phyloP scores from a whole-genome alignment of 2,113 vertebrate species.

The Turnix velox region DNA sequence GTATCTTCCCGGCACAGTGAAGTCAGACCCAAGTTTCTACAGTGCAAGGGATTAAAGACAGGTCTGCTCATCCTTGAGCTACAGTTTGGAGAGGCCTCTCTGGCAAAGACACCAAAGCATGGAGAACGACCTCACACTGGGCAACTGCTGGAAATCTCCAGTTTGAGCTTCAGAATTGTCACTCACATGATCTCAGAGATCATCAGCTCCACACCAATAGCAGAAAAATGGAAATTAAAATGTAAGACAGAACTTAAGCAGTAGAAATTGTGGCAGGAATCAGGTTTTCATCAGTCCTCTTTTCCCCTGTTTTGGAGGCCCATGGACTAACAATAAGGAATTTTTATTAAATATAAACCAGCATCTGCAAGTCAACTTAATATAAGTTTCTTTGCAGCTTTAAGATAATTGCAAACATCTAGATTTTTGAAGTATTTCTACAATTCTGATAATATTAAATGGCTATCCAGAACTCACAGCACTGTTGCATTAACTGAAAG shows the following conservation, averaged over 20 bases:
- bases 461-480: neutral
- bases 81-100: neutral
- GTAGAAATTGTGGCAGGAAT: neutral
- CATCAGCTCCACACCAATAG: neutral
- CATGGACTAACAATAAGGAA: neutral
- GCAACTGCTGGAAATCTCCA: neutral
- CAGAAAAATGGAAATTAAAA: neutral
- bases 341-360: neutral
- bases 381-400: neutral
- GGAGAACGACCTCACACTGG: neutral
- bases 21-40: neutral
- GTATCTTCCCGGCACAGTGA: neutral
- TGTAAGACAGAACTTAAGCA: neutral
- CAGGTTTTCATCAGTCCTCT: neutral
- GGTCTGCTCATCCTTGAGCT: fast-evolving
- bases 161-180: neutral
- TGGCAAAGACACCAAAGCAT: neutral
- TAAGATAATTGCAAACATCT: neutral
- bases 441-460: neutral
- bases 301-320: neutral
- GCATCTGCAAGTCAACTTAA: neutral
- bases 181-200: neutral
- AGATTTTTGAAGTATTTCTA: neutral
- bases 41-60: fast-evolving
- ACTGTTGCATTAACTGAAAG: neutral